These are phyloP conservation scores for Pheosia tremula DNA, from an alignment of 2,888 invertebrate species.

Conservation along the genomic window DNA sequence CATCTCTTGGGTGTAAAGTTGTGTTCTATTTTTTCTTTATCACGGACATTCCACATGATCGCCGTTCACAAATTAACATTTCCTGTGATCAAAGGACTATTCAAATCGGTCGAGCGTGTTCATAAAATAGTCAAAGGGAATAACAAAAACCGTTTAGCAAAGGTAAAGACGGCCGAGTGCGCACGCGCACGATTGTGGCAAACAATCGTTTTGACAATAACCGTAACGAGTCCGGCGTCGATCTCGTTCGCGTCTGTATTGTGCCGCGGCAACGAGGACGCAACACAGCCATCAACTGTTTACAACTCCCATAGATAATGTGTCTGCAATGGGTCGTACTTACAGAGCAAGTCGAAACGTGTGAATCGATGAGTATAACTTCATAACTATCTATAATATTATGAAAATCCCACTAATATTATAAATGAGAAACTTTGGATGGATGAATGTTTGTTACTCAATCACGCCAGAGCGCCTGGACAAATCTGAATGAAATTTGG, in stretches of 20 bases:
- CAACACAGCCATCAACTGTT: constrained; percentile 44
- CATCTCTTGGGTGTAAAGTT: no score
- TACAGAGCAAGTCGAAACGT: background rate
- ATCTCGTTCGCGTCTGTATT: constrained; percentile 69
- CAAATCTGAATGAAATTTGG: no score
- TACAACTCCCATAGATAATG: constrained; percentile 32
- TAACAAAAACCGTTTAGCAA: constrained; percentile 57
- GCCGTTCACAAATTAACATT: background rate
- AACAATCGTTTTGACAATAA: constrained; percentile 73
- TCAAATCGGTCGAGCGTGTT: constrained; percentile 18
- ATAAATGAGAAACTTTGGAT: no score
- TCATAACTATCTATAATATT: no score
- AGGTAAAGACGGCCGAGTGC: constrained; percentile 51
- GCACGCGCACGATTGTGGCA: constrained; percentile 60
- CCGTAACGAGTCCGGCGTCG: constrained; percentile 67
- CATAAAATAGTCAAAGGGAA: constrained; percentile 49
- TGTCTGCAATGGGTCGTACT: constrained; percentile 19
- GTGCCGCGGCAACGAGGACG: constrained; percentile 57
- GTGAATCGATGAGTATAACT: no score
- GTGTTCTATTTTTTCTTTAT: no score
- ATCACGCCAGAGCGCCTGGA: no score
- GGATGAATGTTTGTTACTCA: no score
- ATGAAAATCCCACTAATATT: no score
- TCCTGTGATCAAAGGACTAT: constrained; percentile 12
- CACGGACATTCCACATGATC: no score